phyloP scores from a whole-genome alignment of 2,797 vertebrate species.

The Gila robusta region DNA sequence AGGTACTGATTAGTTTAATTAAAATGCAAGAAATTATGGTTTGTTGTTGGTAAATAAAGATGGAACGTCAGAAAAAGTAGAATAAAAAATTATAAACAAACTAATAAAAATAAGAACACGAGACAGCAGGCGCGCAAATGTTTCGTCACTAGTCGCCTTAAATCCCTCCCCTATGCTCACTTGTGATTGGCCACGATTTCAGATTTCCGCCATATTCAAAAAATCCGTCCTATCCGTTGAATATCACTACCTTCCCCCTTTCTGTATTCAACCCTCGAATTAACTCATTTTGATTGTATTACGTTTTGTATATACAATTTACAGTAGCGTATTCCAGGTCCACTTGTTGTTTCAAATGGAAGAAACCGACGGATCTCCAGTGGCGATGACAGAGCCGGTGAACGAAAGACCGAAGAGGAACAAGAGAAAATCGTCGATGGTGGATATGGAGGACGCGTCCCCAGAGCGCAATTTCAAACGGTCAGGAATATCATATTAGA shows the following conservation, averaged over 20 bases:
- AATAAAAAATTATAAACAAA: neutral
- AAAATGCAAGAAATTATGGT: neutral
- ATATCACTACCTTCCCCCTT: neutral
- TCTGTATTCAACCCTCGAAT: neutral
- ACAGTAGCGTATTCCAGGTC: neutral
- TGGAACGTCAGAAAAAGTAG: neutral
- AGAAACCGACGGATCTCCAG: conserved; percentile 53
- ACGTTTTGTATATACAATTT: neutral
- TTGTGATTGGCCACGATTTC: conserved; percentile 69
- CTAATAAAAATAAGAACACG: neutral
- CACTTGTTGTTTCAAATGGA: conserved; percentile 64
- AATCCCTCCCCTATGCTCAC: conserved; percentile 40
- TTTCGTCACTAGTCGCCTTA: neutral
- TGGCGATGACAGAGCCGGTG: conserved; percentile 10
- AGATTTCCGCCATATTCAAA: conserved; percentile 80
- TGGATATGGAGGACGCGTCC: conserved; percentile 55
- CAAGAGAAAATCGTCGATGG: conserved; percentile 62
- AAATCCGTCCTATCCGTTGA: conserved; percentile 54
- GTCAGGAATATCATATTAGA: conserved; percentile 62
- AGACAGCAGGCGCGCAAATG: neutral
- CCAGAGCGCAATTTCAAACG: conserved; percentile 63
- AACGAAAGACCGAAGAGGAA: conserved; percentile 55
- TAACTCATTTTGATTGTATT: neutral
- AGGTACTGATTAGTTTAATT: neutral
- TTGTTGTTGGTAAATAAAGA: neutral